A percentile compares a stretch with the other conserved stretches of the same genome.
phyloP scores from a whole-genome alignment of 1,140 invertebrate genomes.

The Sitobion miscanthi region DNA sequence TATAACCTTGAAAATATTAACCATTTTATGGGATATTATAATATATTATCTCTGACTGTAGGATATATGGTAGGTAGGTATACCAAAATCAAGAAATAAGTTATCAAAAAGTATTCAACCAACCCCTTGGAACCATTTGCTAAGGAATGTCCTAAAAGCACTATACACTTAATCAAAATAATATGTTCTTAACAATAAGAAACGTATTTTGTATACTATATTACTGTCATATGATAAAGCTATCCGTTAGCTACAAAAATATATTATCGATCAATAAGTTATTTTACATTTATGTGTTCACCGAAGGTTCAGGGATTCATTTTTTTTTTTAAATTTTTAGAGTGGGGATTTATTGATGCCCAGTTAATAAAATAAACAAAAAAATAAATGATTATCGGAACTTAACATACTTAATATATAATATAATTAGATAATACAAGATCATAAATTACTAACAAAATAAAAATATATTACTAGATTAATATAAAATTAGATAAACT shows the following conservation, averaged over 20 bases:
- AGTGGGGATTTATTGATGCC: background rate
- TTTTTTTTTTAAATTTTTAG: background rate
- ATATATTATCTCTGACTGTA: too few relatives aligned
- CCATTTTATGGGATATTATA: too few relatives aligned
- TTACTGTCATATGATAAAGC: background rate
- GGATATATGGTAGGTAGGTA: too few relatives aligned
- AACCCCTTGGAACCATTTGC: background rate
- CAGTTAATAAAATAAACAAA: background rate
- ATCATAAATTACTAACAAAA: background rate
- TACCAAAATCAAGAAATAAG: too few relatives aligned
- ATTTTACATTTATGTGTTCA: background rate
- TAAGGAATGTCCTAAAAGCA: background rate
- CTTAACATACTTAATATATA: background rate
- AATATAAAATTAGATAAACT: background rate
- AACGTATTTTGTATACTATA: background rate
- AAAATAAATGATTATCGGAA: background rate
- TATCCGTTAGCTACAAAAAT: background rate
- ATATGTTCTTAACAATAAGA: background rate
- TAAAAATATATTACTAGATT: slow-evolving; percentile 2
- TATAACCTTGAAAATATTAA: too few relatives aligned
- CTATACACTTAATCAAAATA: background rate
- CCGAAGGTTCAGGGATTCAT: background rate
- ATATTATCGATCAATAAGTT: background rate
- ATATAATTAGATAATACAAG: background rate
- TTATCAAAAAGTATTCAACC: too few relatives aligned